Percentiles rank a stretch among this genome's conserved stretches.
These are phyloP conservation scores for Byasa hedistus DNA, from an alignment of 2,888 invertebrate species.

Conservation along the genomic window DNA sequence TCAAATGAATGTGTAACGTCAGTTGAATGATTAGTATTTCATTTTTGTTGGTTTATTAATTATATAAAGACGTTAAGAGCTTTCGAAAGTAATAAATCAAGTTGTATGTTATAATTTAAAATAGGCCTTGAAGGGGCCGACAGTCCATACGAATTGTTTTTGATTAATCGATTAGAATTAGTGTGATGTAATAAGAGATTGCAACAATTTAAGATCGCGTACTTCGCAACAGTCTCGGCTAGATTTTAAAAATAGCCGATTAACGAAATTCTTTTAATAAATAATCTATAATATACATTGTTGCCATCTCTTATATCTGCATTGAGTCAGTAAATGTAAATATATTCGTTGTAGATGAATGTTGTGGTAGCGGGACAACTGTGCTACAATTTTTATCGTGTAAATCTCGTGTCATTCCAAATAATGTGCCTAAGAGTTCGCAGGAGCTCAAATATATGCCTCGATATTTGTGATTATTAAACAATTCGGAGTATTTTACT, in stretches of 20 bases:
- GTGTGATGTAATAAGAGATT: constrained; percentile 2
- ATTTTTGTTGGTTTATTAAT: constrained; percentile 53
- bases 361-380: constrained; percentile 59
- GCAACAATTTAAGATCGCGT: constrained; percentile 1
- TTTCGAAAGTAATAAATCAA: constrained; percentile 22
- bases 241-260: not conserved
- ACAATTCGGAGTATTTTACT: constrained; percentile 20
- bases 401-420: constrained; percentile 53
- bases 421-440: constrained; percentile 71
- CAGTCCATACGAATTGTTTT: constrained; percentile 31
- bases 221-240: not conserved
- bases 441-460: constrained; percentile 58
- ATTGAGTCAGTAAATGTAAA: constrained; percentile 48
- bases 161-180: constrained; percentile 27
- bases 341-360: constrained; percentile 45
- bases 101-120: constrained; percentile 25
- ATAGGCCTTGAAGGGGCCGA: constrained; percentile 11
- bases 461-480: constrained; percentile 37
- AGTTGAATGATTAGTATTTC: constrained; percentile 38
- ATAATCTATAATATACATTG: constrained; percentile 28
- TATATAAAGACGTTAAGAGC: constrained; percentile 29
- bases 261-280: constrained; percentile 24
- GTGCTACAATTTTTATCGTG: constrained; percentile 41
- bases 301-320: constrained; percentile 30
- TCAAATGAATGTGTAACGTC: constrained; percentile 24